Base-by-base conservation (phyloP, 1,140 invertebrate species). In the Mesaphorura yosii region DNA sequence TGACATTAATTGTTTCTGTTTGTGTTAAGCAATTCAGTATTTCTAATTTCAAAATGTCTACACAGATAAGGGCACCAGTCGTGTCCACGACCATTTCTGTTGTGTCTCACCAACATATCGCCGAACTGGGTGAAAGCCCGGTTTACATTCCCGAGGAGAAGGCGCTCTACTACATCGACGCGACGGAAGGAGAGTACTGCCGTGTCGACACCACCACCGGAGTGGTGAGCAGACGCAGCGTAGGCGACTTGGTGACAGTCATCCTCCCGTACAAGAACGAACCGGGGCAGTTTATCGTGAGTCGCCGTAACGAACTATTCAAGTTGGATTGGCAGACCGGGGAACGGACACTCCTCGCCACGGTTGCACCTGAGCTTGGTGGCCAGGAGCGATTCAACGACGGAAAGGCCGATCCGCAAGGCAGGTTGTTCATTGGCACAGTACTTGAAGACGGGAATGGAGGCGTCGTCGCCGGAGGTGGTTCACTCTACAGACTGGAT, bases 311-410 rank as follows among this genome's bases (percentile, higher is more conserved):
- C 31, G 3, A 56, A 17, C 1, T 56, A 2, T 22, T 34, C 2
- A 50, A 51, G 22, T 28, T 56, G n/a, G n/a, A 56, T 25, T 56
- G 48, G 48, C 14, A 6, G 5, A 7, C 40, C 20, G 20, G 26
- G 17, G 7, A 17, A 2, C 37, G 22, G 12, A 19, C 12, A 2
- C n/a, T 51, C 2, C 3, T 56, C 7, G 41, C 54, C 10, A 51
- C 47, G 3, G 40, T 56, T 2, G 6, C 54, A 17, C 38, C 53
- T 3, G 53, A 49, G 2, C 7, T 6, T 5, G 28, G 37, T 7
- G 54, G 54, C 15, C 20, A 3, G 1, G 54, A 56, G 23, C 20
- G 54, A n/a, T 56, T 56, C 42, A 56, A 56, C 28, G 54, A 56
- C 22, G 54, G 4, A 3, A 56, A 56, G 29, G 22, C 19, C 44